Percentiles rank a stretch among this genome's conserved stretches.
phyloP scores from a whole-genome alignment of 2,797 vertebrate genomes.

The Zenarchopterus dispar region DNA sequence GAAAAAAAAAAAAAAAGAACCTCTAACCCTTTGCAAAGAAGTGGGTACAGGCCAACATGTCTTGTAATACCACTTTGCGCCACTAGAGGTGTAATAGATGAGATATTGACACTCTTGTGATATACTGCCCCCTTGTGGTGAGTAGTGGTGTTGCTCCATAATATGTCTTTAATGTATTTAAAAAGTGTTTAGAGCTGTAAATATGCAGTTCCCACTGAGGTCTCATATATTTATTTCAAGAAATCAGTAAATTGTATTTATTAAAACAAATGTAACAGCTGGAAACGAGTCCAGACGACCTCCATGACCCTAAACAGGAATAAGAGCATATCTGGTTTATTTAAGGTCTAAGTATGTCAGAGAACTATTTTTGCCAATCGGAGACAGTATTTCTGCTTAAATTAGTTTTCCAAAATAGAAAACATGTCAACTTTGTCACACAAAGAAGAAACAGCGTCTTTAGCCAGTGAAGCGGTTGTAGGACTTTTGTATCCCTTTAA shows the following conservation, averaged over 20 bases:
- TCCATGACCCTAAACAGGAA: no score
- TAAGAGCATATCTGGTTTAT: neutral
- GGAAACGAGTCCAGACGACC: neutral
- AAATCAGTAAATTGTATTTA: neutral
- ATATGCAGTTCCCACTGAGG: neutral
- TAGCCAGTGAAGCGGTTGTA: neutral
- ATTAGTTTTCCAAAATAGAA: neutral
- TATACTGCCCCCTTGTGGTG: no score
- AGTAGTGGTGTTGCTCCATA: no score
- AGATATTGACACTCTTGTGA: neutral
- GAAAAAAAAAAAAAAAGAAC: no score
- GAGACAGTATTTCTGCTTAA: neutral
- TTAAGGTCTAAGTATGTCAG: neutral
- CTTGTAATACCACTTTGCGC: no score
- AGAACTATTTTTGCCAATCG: neutral
- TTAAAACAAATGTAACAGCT: no score
- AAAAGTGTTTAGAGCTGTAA: neutral
- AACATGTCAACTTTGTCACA: neutral
- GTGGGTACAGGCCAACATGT: no score
- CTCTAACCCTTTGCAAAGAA: no score
- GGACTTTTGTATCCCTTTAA: conserved; percentile 43
- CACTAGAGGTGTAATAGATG: neutral
- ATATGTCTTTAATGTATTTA: no score
- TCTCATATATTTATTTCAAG: neutral
- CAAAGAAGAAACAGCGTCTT: neutral